Evolutionary conservation across 2,797 vertebrate genomes (phyloP).

Genomic region (Hirundo rustica): DNA sequence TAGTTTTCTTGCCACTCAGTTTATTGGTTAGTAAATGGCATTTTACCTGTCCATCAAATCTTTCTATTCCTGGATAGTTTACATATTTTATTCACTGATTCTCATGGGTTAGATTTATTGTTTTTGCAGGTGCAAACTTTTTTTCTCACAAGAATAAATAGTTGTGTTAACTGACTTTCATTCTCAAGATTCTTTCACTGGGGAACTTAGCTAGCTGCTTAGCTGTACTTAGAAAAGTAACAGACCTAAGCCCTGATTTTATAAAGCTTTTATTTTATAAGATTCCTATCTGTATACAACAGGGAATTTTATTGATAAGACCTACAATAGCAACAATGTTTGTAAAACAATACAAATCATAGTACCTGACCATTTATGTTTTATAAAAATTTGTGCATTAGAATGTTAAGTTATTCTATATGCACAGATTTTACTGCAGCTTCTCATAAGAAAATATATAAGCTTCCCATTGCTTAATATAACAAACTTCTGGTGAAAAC

Average conservation of each 20-base stretch:
- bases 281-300: not conserved
- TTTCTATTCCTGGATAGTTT: not conserved
- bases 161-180: not conserved
- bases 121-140: not conserved
- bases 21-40: not conserved
- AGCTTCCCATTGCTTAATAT: not conserved
- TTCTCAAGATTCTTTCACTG: not conserved
- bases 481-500: not conserved
- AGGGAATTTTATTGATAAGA: not conserved
- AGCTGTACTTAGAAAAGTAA: not conserved
- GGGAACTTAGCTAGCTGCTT: not conserved
- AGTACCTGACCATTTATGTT: not conserved
- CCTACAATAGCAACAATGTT: not conserved
- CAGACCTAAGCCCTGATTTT: not conserved
- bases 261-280: not conserved
- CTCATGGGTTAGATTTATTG: not conserved
- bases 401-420: not conserved
- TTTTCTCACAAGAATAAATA: not conserved
- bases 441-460: not conserved
- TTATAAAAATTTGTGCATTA: not conserved
- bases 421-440: not conserved
- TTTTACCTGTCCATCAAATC: not conserved
- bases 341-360: not conserved
- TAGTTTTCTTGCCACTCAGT: not conserved
- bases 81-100: not conserved